Evolutionary conservation across 53 echinoderm and acorn worm species (phyloP), one percentile per base, ranked within the genome.

Genomic region (Paracentrotus lividus): DNA sequence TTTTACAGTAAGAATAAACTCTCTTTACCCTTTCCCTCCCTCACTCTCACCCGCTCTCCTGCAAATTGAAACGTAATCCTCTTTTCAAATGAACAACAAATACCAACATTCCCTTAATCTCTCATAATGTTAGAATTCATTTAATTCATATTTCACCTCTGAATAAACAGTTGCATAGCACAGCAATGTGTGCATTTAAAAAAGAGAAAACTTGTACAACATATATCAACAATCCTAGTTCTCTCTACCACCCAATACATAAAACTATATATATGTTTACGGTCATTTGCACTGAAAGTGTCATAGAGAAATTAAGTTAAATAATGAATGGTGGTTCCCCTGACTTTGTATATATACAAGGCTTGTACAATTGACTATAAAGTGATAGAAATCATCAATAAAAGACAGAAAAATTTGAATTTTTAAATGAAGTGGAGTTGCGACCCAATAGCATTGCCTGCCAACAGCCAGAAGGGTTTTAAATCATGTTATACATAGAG

Each of bases 121-220:
- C 26, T 81, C 38, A 76, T 42, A 9, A 77, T 81, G 81, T 81
- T 81, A 81, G 81, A 81, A 81, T 81, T 81, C 81, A 81, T 81
- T 81, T 81, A 81, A 81, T 81, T 81, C 81, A 81, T 81, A 81
- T 76, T 36, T 81, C 81, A 81, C 81, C 47, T 81, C 44, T 81
- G 81, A 81, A 81, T 81, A 47, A 81, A 23, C 26, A 27, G 24
- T 81, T 81, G 81, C 81, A 81, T 81, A 81, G 26, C 81, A 81
- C 81, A 81, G 21, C n/a, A 81, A 3, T 24, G 27, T 81, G 81
- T 81, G 81, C 47, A 47, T 81, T 81, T n/a, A n/a, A 81, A 78
- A 45, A 78, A 40, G 42, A 77, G 42, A 38, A n/a, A 81, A 81
- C 81, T 44, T 44, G 44, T 81, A 81, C 81, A 81, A 81, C 81